phyloP scores from a whole-genome alignment of 2,888 invertebrate species.

The Pemphredon lugubris region DNA sequence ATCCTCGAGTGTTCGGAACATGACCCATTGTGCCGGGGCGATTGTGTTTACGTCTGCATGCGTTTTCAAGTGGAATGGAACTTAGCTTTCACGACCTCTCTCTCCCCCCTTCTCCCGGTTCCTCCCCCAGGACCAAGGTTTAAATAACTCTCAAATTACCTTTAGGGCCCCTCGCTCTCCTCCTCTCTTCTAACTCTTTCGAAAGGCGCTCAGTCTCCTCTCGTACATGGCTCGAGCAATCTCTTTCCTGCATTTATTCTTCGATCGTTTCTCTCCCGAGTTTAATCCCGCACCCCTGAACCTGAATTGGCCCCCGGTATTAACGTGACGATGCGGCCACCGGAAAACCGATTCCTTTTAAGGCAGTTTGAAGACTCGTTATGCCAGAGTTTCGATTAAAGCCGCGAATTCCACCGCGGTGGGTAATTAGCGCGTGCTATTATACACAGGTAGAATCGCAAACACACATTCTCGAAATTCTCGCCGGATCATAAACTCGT shows the following conservation, averaged over 20 bases:
- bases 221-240: conserved; percentile 31
- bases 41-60: conserved; percentile 74
- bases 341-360: conserved; percentile 32
- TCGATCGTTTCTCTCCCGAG: conserved; percentile 38
- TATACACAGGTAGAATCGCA: background rate
- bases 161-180: conserved; percentile 43
- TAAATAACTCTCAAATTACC: conserved; percentile 75
- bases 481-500: background rate
- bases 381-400: conserved; percentile 14
- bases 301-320: conserved; percentile 23
- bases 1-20: conserved; percentile 61
- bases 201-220: conserved; percentile 34
- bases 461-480: background rate
- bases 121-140: conserved; percentile 54
- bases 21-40: conserved; percentile 69
- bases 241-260: conserved; percentile 43
- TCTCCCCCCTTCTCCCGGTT: conserved; percentile 12
- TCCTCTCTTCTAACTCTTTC: conserved; percentile 37
- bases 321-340: conserved; percentile 28
- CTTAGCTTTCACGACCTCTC: conserved; percentile 31
- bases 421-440: conserved; percentile 14
- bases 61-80: conserved; percentile 64
- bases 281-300: conserved; percentile 24
- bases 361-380: conserved; percentile 26
- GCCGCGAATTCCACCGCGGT: conserved; percentile 12